phyloP scores from a whole-genome alignment of 2,888 invertebrate species.

The Drosophila merina region DNA sequence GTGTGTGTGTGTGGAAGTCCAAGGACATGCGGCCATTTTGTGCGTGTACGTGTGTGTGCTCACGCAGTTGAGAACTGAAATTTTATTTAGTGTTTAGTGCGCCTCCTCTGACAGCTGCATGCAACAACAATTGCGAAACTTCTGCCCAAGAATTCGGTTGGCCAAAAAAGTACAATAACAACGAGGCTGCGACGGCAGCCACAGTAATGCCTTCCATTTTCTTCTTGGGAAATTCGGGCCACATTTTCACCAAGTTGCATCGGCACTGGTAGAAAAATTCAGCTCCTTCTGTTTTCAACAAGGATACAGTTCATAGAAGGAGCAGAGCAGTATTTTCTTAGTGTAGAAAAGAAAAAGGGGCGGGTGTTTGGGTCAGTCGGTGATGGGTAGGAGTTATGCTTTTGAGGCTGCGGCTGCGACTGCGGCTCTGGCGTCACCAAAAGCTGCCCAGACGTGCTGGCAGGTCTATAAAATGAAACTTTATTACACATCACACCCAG shows the following conservation, averaged over 20 bases:
- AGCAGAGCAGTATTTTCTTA: too few species aligned
- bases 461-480: slow-evolving; percentile 78
- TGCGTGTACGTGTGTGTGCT: slow-evolving; percentile 50
- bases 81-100: slow-evolving; percentile 79
- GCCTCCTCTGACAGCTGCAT: slow-evolving; percentile 72
- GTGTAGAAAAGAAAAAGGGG: too few species aligned
- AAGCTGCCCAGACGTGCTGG: slow-evolving; percentile 64
- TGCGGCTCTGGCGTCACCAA: slow-evolving; percentile 60
- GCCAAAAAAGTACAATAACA: slow-evolving; percentile 36
- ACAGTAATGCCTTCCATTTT: slow-evolving; percentile 75
- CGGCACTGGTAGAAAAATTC: slow-evolving; percentile 26
- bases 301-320: neutral
- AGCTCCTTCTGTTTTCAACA: neutral
- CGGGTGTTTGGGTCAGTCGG: slow-evolving; percentile 28
- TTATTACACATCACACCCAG: slow-evolving; percentile 66
- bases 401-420: slow-evolving; percentile 54
- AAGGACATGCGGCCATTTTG: slow-evolving; percentile 47
- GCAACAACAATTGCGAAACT: slow-evolving; percentile 47
- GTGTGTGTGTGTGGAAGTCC: slow-evolving; percentile 13
- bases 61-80: slow-evolving; percentile 74
- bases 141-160: slow-evolving; percentile 41
- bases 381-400: slow-evolving; percentile 76
- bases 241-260: slow-evolving; percentile 49
- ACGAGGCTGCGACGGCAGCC: slow-evolving; percentile 45
- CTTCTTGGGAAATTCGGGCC: slow-evolving; percentile 52